Conservation (phyloP, 2,888 invertebrate species). For the Tuberolachnus salignus region DNA sequence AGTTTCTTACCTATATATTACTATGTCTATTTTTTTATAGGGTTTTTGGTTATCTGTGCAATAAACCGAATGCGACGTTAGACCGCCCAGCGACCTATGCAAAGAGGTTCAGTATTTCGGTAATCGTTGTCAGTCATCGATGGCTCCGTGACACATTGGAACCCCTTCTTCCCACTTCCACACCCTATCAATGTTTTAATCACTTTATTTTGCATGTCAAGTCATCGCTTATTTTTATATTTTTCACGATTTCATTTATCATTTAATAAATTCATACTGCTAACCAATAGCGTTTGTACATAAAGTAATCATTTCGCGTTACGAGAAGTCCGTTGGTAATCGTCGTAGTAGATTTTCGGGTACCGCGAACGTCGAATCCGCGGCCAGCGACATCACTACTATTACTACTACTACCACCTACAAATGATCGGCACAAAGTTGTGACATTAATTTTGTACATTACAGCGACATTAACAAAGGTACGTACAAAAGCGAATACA, state of each 20-base stretch:
- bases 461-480: not conserved
- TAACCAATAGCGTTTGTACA: not conserved
- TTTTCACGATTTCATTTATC: conserved; percentile 24
- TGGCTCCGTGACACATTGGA: conserved; percentile 52
- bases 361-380: not conserved
- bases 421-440: conserved; percentile 38
- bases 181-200: conserved; percentile 52
- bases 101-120: conserved; percentile 25
- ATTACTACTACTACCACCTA: not conserved
- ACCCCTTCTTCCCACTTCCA: conserved; percentile 32
- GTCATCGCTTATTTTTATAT: conserved; percentile 22
- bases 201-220: conserved; percentile 45
- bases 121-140: conserved; percentile 43
- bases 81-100: not conserved
- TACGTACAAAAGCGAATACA: not conserved
- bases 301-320: conserved; percentile 1
- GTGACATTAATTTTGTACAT: conserved; percentile 33
- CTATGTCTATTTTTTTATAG: no score
- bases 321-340: not conserved
- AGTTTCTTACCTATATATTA: no score
- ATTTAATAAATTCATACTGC: not conserved
- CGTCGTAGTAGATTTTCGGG: not conserved
- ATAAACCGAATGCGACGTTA: not conserved
- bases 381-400: not conserved
- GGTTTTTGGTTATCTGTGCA: no score